Conservation (phyloP, 2,797 vertebrate species). For the Arrhamphus sclerolepis region DNA sequence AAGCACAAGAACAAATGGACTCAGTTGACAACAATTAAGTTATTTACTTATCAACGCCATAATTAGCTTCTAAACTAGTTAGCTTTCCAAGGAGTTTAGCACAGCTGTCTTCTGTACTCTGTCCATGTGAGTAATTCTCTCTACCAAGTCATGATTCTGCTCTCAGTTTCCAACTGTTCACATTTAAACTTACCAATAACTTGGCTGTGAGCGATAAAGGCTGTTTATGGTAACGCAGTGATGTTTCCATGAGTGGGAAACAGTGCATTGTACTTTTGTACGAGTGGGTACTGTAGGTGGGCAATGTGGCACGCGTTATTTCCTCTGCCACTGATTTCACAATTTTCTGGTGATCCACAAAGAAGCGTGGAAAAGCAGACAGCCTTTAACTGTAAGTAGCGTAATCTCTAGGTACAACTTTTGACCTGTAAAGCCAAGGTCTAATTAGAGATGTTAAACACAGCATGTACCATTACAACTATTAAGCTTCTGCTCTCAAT, state of each 20-base stretch:
- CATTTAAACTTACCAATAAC: not conserved
- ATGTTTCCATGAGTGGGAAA: not conserved
- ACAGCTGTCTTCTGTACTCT: too few relatives aligned
- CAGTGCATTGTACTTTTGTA: not conserved
- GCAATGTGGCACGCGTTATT: not conserved
- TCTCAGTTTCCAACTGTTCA: too few relatives aligned
- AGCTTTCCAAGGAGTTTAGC: too few relatives aligned
- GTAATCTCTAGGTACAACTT: not conserved
- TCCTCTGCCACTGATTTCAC: not conserved
- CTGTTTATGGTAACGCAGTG: not conserved
- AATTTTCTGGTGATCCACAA: constrained; percentile 1
- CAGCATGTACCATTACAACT: not conserved
- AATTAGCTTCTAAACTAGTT: too few relatives aligned
- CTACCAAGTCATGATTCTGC: too few relatives aligned
- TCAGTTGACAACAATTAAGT: too few relatives aligned
- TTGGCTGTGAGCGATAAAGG: not conserved
- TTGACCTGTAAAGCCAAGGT: not conserved
- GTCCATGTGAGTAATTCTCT: too few relatives aligned
- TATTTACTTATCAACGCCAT: too few relatives aligned
- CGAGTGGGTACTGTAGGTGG: not conserved
- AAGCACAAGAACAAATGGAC: too few relatives aligned
- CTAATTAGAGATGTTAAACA: constrained; percentile 1
- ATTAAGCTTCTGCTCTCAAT: not conserved
- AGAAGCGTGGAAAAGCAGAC: not conserved
- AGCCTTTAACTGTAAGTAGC: not conserved